A percentile compares a stretch with the other conserved stretches of the same genome.
These are phyloP conservation scores for Poeciliopsis presidionis DNA, from an alignment of 2,797 vertebrate genomes.

Conservation along the genomic window DNA sequence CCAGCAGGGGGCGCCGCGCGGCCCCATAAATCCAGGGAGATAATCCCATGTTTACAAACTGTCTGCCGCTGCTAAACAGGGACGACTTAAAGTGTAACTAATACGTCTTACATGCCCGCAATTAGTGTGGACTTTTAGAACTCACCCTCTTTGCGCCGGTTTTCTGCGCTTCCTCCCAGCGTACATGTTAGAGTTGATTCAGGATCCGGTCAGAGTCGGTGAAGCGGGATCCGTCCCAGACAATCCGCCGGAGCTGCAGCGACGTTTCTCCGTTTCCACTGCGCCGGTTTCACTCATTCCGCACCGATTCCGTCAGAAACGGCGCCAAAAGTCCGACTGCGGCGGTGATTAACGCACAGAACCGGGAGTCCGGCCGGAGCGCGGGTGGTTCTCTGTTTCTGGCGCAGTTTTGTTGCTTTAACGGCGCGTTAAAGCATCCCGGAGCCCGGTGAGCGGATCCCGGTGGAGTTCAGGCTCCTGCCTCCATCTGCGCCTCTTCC, in stretches of 20 bases:
- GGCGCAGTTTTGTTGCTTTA: background rate
- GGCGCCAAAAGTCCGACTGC: background rate
- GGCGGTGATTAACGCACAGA: background rate
- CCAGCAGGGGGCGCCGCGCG: background rate
- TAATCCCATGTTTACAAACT: slow-evolving; percentile 23
- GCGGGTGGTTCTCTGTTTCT: background rate
- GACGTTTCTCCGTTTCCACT: background rate
- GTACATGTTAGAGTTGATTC: slow-evolving; percentile 61
- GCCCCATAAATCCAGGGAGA: background rate
- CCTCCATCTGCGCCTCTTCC: background rate
- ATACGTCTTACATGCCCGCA: background rate
- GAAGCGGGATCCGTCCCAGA: slow-evolving; percentile 13
- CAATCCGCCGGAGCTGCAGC: background rate
- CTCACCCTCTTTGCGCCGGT: slow-evolving; percentile 76
- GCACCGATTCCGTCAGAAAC: background rate
- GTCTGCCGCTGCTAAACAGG: background rate
- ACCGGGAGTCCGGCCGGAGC: background rate
- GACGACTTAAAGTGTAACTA: slow-evolving; percentile 7
- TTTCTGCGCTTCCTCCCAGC: slow-evolving; percentile 78
- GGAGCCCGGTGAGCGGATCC: background rate
- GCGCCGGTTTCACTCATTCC: background rate
- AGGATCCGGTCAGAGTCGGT: background rate
- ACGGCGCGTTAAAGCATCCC: background rate
- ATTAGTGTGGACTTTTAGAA: slow-evolving; percentile 2
- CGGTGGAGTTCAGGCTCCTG: background rate